A percentile compares a stretch with the other conserved stretches of the same genome.
Conservation (phyloP, 1,140 invertebrate species). For the Bombus confusus region DNA sequence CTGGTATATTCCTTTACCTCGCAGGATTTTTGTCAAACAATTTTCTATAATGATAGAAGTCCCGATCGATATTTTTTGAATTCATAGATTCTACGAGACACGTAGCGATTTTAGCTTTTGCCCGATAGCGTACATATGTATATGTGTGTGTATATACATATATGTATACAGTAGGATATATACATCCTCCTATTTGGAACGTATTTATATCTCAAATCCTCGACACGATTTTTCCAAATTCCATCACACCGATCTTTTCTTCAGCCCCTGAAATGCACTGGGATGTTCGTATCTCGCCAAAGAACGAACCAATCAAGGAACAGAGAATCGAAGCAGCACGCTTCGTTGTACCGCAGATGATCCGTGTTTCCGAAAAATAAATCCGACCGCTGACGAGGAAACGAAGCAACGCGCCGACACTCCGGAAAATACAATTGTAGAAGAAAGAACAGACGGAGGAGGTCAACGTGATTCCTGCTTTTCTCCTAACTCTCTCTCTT, state of each 20-base stretch:
- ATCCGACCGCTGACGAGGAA: conserved; percentile 27
- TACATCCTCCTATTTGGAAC: not conserved
- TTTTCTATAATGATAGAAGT: too few relatives aligned
- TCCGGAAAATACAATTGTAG: conserved; percentile 13
- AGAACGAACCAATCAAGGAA: not conserved
- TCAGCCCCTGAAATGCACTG: not conserved
- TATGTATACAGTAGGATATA: too few relatives aligned
- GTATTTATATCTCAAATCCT: not conserved
- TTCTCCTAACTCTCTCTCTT: not conserved
- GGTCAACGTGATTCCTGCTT: conserved; percentile 38
- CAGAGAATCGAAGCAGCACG: not conserved
- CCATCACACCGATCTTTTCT: not conserved
- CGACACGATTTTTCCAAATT: not conserved
- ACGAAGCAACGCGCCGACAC: not conserved
- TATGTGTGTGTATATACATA: too few relatives aligned
- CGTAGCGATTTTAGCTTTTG: too few relatives aligned
- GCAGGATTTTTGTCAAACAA: too few relatives aligned
- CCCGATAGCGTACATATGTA: too few relatives aligned
- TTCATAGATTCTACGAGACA: not conserved
- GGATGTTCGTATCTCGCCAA: not conserved
- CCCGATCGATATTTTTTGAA: not conserved
- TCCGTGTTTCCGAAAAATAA: conserved; percentile 23
- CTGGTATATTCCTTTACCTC: too few relatives aligned
- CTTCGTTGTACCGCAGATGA: not conserved
- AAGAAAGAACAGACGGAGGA: conserved; percentile 5